Base-by-base conservation (phyloP, 2,888 invertebrate genomes). In the Stenurella melanura region DNA sequence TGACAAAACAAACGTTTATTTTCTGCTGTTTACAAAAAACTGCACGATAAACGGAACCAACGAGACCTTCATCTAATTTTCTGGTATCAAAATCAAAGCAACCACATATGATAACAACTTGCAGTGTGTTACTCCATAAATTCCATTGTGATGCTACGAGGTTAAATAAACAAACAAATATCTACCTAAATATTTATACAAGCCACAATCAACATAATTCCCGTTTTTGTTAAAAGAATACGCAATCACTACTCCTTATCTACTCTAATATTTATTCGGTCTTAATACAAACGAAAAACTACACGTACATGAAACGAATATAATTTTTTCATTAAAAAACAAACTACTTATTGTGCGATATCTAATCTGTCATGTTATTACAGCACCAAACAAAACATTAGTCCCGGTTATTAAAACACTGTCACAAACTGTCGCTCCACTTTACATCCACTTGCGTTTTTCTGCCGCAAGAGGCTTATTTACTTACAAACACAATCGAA, bases 401-500 rank as follows among this genome's bases (percentile, higher is more conserved):
- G 42, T 42, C 12, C n/a, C 15, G 1, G 12, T n/a, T 50, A 50
- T 50, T n/a, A 50, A 50, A n/a, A 50, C 15, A 50, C 50, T 50
- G 60, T 26, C 60, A 60, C 30, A 60, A 60, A 26, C n/a, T 15
- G 26, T n/a, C 58, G 58, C 12, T 58, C 26, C 60, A 63, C 38
- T 34, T n/a, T 12, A 61, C n/a, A 19, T 61, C 30, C 61, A 5
- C 63, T n/a, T 10, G 26, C 15, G 26, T 26, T 30, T n/a, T 21
- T 9, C 26, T 6, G 21, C 60, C 11, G 26, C 18, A 21, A 58
- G 38, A 17, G 21, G 21, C 64, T 50, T 50, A 2, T 61, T 54
- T 73, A 80, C 80, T 80, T 67, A 80, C 80, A 15, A 80, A 75
- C 17, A 78, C 54, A 54, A 80, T 77, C 42, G 80, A 80, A 60